These are phyloP conservation scores for Trichechus manatus DNA, from an alignment of 2,113 vertebrate species.

Conservation along the genomic window DNA sequence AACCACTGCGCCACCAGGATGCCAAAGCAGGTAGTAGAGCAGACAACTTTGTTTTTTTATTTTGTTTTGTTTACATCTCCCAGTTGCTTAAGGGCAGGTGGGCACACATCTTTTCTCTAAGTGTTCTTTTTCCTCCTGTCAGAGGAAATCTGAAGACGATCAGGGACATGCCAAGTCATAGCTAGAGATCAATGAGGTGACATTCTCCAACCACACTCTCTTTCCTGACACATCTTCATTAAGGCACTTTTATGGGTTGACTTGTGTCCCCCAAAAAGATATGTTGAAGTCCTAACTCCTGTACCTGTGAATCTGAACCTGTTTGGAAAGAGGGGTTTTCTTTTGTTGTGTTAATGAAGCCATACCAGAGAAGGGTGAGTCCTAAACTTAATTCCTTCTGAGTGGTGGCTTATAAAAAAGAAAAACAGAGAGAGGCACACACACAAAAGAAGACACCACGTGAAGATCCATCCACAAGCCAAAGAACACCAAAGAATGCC, in stretches of 20 bases:
- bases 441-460: too few species aligned
- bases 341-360: too few species aligned
- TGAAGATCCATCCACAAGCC: too few species aligned
- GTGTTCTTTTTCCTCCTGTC: background rate
- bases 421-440: too few species aligned
- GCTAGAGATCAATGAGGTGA: rapidly evolving
- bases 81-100: rapidly evolving
- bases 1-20: background rate
- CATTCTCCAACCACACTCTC: background rate
- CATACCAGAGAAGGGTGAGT: too few species aligned
- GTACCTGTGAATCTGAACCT: too few species aligned
- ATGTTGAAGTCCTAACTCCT: too few species aligned
- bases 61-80: background rate
- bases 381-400: too few species aligned
- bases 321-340: too few species aligned
- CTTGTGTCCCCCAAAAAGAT: too few species aligned
- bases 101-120: background rate
- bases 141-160: background rate
- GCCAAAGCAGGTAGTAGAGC: background rate
- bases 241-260: background rate
- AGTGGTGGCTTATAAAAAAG: too few species aligned
- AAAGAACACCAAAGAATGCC: too few species aligned
- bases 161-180: background rate
- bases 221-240: background rate
- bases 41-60: background rate